These are phyloP conservation scores for Odontocolon sp. DNA, from an alignment of 2,888 invertebrate species.

Conservation along the genomic window DNA sequence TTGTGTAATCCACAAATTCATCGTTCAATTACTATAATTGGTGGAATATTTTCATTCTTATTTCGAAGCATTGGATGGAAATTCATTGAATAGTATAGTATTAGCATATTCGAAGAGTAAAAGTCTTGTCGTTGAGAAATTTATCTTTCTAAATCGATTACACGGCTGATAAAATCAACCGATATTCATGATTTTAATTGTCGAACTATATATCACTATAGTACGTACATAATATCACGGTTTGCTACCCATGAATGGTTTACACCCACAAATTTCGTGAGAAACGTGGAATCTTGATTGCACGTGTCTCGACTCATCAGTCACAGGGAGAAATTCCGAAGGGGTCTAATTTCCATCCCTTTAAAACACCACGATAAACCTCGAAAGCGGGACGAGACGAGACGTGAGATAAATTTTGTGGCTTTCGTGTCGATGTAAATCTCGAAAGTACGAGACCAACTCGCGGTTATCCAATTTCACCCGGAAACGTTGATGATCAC, in stretches of 20 bases:
- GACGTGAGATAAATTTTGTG: slow-evolving; percentile 28
- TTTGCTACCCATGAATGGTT: background rate
- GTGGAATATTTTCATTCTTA: background rate
- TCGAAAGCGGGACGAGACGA: background rate
- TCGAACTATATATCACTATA: background rate
- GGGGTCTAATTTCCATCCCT: slow-evolving; percentile 38
- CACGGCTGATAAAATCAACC: background rate
- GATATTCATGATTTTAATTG: background rate
- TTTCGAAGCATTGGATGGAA: background rate
- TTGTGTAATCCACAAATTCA: background rate
- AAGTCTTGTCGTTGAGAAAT: background rate
- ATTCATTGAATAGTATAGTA: background rate
- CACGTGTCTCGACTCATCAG: slow-evolving; percentile 30
- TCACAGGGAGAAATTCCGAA: slow-evolving; percentile 39
- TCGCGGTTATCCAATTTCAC: background rate
- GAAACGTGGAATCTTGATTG: slow-evolving; percentile 27
- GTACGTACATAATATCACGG: background rate
- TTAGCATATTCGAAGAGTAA: background rate
- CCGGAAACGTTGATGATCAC: background rate
- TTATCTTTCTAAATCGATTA: background rate
- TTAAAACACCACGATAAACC: slow-evolving; percentile 37
- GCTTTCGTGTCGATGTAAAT: slow-evolving; percentile 16
- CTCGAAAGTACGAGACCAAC: background rate
- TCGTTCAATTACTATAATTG: slow-evolving; percentile 10
- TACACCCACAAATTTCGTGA: background rate